Conservation (phyloP, 2,888 invertebrate genomes). For the Aethes cnicana region DNA sequence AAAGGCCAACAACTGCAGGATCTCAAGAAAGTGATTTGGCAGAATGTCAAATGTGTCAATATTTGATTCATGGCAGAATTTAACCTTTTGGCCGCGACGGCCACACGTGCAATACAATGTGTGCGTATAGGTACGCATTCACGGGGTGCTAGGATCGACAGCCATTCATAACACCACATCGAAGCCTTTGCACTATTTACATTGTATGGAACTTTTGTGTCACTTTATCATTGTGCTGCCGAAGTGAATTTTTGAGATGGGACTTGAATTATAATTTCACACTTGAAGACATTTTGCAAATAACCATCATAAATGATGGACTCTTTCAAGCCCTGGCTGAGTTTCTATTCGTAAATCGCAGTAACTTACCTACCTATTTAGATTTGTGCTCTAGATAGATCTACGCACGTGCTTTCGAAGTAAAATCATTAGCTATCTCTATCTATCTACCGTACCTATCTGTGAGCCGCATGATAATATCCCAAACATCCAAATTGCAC, state of each 20-base stretch:
- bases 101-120: slow-evolving; percentile 63
- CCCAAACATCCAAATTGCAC: neutral
- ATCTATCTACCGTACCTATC: slow-evolving; percentile 2
- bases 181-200: slow-evolving; percentile 44
- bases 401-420: slow-evolving; percentile 2
- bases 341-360: too few species aligned
- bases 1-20: too few species aligned
- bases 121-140: slow-evolving; percentile 61
- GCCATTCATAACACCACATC: slow-evolving; percentile 44
- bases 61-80: slow-evolving; percentile 56
- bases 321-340: too few species aligned
- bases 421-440: too few species aligned
- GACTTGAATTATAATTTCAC: slow-evolving; percentile 21
- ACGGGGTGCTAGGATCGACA: slow-evolving; percentile 48
- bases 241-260: slow-evolving; percentile 16
- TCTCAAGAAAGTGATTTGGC: slow-evolving; percentile 21
- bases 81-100: slow-evolving; percentile 41
- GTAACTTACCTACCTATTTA: too few species aligned
- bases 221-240: slow-evolving; percentile 30
- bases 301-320: slow-evolving; percentile 24
- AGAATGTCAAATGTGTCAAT: slow-evolving; percentile 59
- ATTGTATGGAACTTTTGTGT: slow-evolving; percentile 35
- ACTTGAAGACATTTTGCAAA: slow-evolving; percentile 21
- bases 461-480: neutral
- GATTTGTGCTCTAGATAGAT: slow-evolving; percentile 5